Evolutionary conservation across 2,797 vertebrate genomes (phyloP).

Genomic region (Hephaestus fuliginosus): DNA sequence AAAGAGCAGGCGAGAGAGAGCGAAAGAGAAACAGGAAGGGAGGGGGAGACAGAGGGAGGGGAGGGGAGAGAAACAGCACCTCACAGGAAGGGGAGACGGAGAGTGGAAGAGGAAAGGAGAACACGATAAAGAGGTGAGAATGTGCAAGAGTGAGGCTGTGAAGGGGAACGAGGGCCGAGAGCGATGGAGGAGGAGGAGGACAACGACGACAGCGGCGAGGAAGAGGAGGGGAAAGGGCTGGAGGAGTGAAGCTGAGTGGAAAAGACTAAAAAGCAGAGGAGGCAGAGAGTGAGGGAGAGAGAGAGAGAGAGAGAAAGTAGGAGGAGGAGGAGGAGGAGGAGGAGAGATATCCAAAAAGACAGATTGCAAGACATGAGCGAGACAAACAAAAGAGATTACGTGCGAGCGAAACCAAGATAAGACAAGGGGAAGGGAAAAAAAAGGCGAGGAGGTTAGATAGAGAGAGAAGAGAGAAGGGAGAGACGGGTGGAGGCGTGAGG

Average conservation of each 20-base stretch:
- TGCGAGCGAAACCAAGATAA: constrained; percentile 68
- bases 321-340: constrained; percentile 22
- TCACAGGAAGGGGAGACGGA: constrained; percentile 66
- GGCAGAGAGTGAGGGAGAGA: constrained; percentile 44
- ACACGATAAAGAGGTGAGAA: constrained; percentile 79
- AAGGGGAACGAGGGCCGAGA: constrained; percentile 72
- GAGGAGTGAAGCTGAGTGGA: constrained; percentile 61
- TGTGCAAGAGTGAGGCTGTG: constrained; percentile 72
- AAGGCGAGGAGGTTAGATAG: constrained; percentile 52
- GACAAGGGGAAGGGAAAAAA: constrained; percentile 12
- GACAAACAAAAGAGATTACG: constrained; percentile 79
- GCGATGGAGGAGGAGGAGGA: constrained; percentile 45
- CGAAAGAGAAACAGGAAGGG: constrained; percentile 36
- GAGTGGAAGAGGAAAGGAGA: constrained; percentile 63
- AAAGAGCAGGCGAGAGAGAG: constrained; percentile 67
- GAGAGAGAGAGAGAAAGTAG: constrained; percentile 9
- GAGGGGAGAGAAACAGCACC: constrained; percentile 65
- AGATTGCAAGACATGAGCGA: constrained; percentile 75
- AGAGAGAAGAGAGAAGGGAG: constrained; percentile 46
- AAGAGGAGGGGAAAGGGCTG: constrained; percentile 40
- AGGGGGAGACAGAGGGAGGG: neutral
- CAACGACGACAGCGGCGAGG: neutral
- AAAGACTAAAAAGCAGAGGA: constrained; percentile 69
- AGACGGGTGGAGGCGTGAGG: constrained; percentile 48
- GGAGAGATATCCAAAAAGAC: constrained; percentile 72